Conservation (phyloP, 92 coral and sea anemone genomes). For the Actinostola sp. region DNA sequence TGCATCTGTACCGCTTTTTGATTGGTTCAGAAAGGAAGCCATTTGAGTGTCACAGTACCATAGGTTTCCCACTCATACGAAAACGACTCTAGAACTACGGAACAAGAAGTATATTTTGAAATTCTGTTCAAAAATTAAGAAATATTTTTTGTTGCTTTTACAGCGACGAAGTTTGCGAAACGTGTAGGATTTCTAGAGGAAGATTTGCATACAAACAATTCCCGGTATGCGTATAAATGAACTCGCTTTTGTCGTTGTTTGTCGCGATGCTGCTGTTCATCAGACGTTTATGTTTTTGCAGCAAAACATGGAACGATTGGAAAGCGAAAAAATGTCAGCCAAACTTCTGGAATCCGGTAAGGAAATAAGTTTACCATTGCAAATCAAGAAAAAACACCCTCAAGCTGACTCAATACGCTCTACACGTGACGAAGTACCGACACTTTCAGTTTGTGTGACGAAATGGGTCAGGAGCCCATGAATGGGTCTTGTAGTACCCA, state of each 20-base stretch:
- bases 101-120: background rate
- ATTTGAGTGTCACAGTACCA: no score
- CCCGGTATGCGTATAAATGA: slow-evolving; percentile 48
- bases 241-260: background rate
- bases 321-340: slow-evolving; percentile 79
- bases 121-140: background rate
- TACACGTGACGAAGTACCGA: no score
- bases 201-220: slow-evolving; percentile 66
- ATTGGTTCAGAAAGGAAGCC: no score
- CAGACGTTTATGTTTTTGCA: slow-evolving; percentile 13
- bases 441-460: no score
- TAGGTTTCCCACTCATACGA: no score
- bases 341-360: slow-evolving; percentile 76
- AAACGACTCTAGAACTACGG: background rate
- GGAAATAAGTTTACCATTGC: no score
- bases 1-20: no score
- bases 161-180: slow-evolving; percentile 78
- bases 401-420: no score
- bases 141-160: background rate
- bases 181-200: slow-evolving; percentile 75
- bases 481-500: no score
- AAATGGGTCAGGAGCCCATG: no score
- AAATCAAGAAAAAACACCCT: no score
- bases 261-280: background rate
- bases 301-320: slow-evolving; percentile 77